Base-by-base conservation (phyloP, 2,888 invertebrate species). In the Scrobipalpa costella region DNA sequence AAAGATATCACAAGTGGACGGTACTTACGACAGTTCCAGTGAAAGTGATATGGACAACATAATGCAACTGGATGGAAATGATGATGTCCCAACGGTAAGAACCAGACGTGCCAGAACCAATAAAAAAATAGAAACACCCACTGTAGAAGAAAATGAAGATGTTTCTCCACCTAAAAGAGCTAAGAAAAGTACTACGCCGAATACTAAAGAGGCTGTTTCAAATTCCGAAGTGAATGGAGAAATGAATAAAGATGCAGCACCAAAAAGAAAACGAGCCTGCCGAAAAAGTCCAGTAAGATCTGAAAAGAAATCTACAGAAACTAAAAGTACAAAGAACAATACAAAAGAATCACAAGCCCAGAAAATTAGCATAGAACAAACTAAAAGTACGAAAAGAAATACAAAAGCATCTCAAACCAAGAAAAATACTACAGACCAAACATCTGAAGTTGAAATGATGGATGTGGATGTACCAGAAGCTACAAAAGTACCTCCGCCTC, bases 1-100 rank as follows among this genome's bases (percentile, higher is more conserved):
- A 55, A 74, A 77, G 61, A 87, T 93, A 68, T 79, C 92, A 0
- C 94, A 94, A 73, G 71, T 94, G 57, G 94, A 94, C 85, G 94
- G 94, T 3, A 86, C 80, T 67, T 82, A 88, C 75, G 92, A 93
- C 78, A 67, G 70, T 62, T 67, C 60, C 40, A 73, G 69, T 71
- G 71, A 71, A 61, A 73, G 68, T 71, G 76, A 81, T 21, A 68
- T 67, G 66, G 74, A 79, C 40, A 78, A 83, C 67, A 85, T 88
- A 27, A 75, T 82, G 71, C 85, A 86, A 72, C 44, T 88, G 58
- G 86, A 87, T 81, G 86, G 86, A 17, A 85, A 76, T 76, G 74
- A 85, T 75, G 89, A 90, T 67, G 58, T 47, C 59, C n/a, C 66
- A 72, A 78, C 74, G 27, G 78, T 80, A 64, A 75, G 70, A 63